Evolutionary conservation across 2,888 invertebrate genomes (phyloP).

Genomic region (Drosophila quinaria): DNA sequence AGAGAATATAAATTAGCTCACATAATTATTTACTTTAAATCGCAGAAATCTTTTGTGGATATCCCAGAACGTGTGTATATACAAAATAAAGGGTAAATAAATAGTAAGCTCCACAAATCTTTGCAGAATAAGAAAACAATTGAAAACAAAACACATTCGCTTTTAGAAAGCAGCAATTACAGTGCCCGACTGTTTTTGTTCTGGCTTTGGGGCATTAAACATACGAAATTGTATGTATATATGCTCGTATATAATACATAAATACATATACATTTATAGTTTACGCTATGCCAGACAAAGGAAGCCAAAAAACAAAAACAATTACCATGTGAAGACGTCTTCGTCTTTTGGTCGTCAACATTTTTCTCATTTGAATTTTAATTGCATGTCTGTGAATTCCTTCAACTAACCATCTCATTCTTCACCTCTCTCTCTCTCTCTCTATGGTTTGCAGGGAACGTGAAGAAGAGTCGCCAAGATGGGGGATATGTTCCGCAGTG

Average conservation of each 20-base stretch:
- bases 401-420: constrained; percentile 31
- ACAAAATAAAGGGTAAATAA: constrained; percentile 25
- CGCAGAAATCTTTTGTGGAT: constrained; percentile 5
- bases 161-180: constrained; percentile 18
- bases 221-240: constrained; percentile 15
- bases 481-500: constrained; percentile 95
- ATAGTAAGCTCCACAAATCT: constrained; percentile 24
- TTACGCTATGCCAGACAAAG: constrained; percentile 43
- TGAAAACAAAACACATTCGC: constrained; percentile 15
- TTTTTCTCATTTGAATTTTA: constrained; percentile 63
- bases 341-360: constrained; percentile 22
- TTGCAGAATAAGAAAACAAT: constrained; percentile 6
- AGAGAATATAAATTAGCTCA: not conserved
- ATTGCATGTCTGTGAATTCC: constrained; percentile 71
- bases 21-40: constrained; percentile 21
- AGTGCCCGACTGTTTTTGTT: constrained; percentile 22
- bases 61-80: not conserved
- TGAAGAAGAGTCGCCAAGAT: constrained; percentile 86
- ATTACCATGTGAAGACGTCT: constrained; percentile 30
- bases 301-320: constrained; percentile 52
- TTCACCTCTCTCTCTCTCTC: not conserved
- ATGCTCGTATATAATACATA: not conserved
- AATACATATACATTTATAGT: constrained; percentile 10
- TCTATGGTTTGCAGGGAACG: constrained; percentile 60
- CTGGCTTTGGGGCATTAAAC: constrained; percentile 32